These are phyloP conservation scores for Teleogryllus oceanicus DNA, from an alignment of 2,888 invertebrate genomes.

Conservation along the genomic window DNA sequence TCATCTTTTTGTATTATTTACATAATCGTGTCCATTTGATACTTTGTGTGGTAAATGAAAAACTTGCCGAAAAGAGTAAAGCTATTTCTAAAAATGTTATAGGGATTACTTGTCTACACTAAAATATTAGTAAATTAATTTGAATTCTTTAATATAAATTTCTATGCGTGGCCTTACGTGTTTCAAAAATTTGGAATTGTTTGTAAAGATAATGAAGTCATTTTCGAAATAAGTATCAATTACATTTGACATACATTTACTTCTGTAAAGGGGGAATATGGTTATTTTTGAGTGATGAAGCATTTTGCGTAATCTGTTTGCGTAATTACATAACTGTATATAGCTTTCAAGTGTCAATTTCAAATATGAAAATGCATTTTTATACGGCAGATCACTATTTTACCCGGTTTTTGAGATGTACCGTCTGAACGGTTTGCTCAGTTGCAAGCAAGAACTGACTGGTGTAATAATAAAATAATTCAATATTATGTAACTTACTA, in stretches of 20 bases:
- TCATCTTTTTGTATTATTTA: background rate
- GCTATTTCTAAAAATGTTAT: background rate
- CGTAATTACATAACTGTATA: conserved; percentile 18
- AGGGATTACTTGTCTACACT: background rate
- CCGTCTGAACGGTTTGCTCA: background rate
- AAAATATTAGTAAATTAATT: background rate
- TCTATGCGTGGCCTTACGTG: conserved; percentile 7
- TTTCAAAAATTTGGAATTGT: background rate
- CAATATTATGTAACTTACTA: conserved; percentile 2
- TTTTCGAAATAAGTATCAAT: background rate
- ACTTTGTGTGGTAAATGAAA: background rate
- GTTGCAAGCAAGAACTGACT: conserved; percentile 18
- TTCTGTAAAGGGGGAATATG: background rate
- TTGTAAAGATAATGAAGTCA: background rate
- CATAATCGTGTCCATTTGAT: background rate
- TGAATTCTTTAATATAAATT: background rate
- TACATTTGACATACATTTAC: background rate
- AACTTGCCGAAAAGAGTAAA: background rate
- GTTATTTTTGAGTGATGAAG: background rate
- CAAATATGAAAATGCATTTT: conserved; percentile 18
- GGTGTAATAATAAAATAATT: background rate
- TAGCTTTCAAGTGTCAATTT: conserved; percentile 18
- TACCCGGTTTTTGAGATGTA: conserved; percentile 8
- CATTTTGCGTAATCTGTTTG: background rate
- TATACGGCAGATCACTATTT: conserved; percentile 12